Percentiles rank a stretch among this genome's conserved stretches.
Evolutionary conservation across 2,113 vertebrate genomes (phyloP).

Genomic region (Apeltes quadracus): DNA sequence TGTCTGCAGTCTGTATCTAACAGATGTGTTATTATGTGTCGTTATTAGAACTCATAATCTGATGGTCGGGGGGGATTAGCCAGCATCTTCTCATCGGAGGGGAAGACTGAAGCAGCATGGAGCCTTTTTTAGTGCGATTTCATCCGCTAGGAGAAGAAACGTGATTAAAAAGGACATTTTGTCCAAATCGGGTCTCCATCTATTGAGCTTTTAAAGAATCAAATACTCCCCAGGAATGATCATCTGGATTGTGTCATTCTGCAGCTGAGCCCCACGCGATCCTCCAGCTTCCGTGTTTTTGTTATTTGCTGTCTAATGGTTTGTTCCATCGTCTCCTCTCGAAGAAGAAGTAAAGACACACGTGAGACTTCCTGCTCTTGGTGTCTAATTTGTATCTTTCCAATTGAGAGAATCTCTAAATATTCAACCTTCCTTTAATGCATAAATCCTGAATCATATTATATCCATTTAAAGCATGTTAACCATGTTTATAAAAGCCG

Average conservation of each 20-base stretch:
- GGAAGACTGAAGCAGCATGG: conserved; percentile 23
- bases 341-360: no score
- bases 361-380: not conserved
- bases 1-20: no score
- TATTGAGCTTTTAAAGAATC: not conserved
- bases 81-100: conserved; percentile 16
- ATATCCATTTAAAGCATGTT: not conserved
- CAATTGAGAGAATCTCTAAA: not conserved
- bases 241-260: not conserved
- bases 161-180: conserved; percentile 14
- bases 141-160: conserved; percentile 1
- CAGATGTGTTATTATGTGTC: not conserved
- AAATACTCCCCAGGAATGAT: not conserved
- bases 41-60: conserved; percentile 41
- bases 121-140: conserved; percentile 20
- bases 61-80: conserved; percentile 45
- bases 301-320: not conserved
- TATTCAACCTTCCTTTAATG: not conserved
- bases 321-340: not conserved
- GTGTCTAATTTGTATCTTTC: not conserved
- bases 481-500: not conserved
- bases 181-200: not conserved
- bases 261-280: not conserved
- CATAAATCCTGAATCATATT: not conserved
- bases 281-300: not conserved